Base-by-base conservation (phyloP, 92 coral and sea anemone genomes). In the Porites rus region DNA sequence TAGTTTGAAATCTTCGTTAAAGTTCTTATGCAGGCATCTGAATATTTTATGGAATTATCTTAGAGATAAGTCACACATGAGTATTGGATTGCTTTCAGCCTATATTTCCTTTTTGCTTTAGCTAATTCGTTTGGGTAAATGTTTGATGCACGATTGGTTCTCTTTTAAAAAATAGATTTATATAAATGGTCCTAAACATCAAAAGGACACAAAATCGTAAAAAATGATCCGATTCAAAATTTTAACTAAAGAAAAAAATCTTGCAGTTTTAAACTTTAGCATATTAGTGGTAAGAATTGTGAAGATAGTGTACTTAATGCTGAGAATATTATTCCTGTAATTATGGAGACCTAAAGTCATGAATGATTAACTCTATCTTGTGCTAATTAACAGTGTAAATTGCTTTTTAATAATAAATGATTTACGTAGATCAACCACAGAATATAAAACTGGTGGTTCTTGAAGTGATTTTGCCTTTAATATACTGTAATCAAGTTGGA, bases 371-470 rank as follows among this genome's bases (percentile, higher is more conserved):
- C 74, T 38, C 46, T 10, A 62, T 53, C 64, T 10, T 58, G 80
- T 65, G 72, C 69, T 74, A 81, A 73, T 83, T 83, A 72, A 73
- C 74, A 46, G 87, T 73, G 72, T 83, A 73, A 64, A 73, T 73
- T 73, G 87, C 54, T 74, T 28, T 83, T 83, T 38, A 38, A 38
- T 73, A 62, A 67, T 69, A 10, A 43, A 86, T 78, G 65, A 4
- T 69, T 50, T 69, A 20, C 21, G n/a, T 18, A 60, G 59, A 21
- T 5, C 72, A 21, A 19, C 56, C n/a, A 1, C 3, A 20, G 46
- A 38, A 38, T 38, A 38, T 38, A 38, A 38, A 38, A 38, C 46
- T 38, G 6, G 5, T 38, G 46, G 46, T 38, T 38, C 46, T 38
- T 38, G 46, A 38, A 38, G 46, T 38, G 46, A 38, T 38, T 38